Percentiles rank a stretch among this genome's conserved stretches.
Evolutionary conservation across 2,888 invertebrate species (phyloP).

Genomic region (Ectemnius cavifrons): DNA sequence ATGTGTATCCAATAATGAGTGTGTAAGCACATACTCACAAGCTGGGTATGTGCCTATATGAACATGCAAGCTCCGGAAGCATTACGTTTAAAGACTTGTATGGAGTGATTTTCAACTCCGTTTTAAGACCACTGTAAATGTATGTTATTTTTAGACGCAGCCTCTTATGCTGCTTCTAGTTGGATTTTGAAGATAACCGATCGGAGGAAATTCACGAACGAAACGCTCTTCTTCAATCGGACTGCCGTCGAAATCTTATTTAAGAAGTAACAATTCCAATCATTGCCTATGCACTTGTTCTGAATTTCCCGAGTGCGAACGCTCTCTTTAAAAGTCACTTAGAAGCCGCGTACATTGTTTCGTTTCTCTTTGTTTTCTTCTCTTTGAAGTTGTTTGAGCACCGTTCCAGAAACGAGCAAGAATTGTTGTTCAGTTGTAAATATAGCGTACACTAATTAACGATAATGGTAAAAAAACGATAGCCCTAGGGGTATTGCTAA

Average conservation of each 20-base stretch:
- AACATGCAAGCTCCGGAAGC: slow-evolving; percentile 37
- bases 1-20: slow-evolving; percentile 20
- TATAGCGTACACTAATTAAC: slow-evolving; percentile 71
- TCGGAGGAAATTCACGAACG: slow-evolving; percentile 32
- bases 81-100: slow-evolving; percentile 53
- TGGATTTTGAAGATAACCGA: slow-evolving; percentile 43
- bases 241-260: slow-evolving; percentile 26
- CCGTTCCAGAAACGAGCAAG: slow-evolving; percentile 57
- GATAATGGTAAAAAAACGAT: slow-evolving; percentile 61
- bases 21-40: slow-evolving; percentile 20
- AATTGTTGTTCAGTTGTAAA: slow-evolving; percentile 76
- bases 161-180: slow-evolving; percentile 36
- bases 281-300: slow-evolving; percentile 8
- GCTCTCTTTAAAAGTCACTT: slow-evolving; percentile 42
- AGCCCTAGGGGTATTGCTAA: slow-evolving; percentile 68
- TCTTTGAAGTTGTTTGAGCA: slow-evolving; percentile 43
- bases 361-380: slow-evolving; percentile 47
- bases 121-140: slow-evolving; percentile 53
- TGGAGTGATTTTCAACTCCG: slow-evolving; percentile 33
- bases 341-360: slow-evolving; percentile 41
- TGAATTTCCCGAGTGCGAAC: slow-evolving; percentile 26
- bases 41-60: slow-evolving; percentile 16
- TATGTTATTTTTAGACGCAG: slow-evolving; percentile 53
- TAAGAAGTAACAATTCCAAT: slow-evolving; percentile 16
- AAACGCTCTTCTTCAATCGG: slow-evolving; percentile 6